Conservation (phyloP, 2,888 invertebrate species). For the Holacanthella duospinosa region DNA sequence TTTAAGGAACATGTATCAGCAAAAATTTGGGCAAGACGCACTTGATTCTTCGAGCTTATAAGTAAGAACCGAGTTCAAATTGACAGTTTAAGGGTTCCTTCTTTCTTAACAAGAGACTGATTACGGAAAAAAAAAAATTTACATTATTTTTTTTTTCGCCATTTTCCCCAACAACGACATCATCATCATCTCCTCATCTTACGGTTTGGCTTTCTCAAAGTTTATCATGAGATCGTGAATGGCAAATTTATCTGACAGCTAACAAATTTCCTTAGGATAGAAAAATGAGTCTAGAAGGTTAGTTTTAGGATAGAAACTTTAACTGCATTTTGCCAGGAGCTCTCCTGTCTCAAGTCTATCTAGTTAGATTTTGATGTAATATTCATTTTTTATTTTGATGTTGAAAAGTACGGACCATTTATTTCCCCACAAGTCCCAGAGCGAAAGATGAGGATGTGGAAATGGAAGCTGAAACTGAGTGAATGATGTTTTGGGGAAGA, state of each 20-base stretch:
- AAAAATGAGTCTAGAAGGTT: neutral
- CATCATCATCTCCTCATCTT: neutral
- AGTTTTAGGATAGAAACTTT: neutral
- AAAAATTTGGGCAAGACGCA: neutral
- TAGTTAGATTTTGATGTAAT: neutral
- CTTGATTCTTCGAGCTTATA: neutral
- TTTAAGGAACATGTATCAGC: neutral
- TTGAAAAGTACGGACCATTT: neutral
- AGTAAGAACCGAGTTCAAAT: neutral
- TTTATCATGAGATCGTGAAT: neutral
- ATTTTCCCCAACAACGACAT: neutral
- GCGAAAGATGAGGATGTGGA: neutral
- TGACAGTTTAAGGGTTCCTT: neutral
- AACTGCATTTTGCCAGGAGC: neutral
- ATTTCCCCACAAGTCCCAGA: neutral
- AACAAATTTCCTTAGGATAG: neutral
- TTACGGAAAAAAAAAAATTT: no score
- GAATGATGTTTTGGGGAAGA: neutral
- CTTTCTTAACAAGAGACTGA: neutral
- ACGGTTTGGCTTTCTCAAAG: neutral
- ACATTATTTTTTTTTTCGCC: neutral
- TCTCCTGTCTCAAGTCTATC: neutral
- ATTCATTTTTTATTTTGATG: conserved; percentile 1
- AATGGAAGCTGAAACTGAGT: neutral
- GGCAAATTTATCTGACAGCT: neutral